phyloP scores from a whole-genome alignment of 1,140 invertebrate genomes.

The Brachionus angularis region DNA sequence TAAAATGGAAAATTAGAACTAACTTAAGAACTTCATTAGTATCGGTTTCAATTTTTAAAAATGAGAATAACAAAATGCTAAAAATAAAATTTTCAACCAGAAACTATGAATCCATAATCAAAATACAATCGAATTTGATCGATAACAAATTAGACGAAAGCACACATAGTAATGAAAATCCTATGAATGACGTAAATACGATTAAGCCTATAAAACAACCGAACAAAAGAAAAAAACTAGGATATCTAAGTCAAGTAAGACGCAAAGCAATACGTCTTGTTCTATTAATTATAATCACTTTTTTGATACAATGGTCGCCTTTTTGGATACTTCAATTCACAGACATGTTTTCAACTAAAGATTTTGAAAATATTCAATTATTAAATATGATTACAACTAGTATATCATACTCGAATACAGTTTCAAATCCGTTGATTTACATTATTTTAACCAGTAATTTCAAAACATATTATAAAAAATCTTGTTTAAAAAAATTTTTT shows the following conservation, averaged over 20 bases:
- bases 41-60: too few relatives aligned
- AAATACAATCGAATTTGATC: too few relatives aligned
- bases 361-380: constrained; percentile 9
- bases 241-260: neutral
- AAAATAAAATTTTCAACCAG: too few relatives aligned
- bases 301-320: constrained; percentile 36
- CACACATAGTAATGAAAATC: too few relatives aligned
- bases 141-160: too few relatives aligned
- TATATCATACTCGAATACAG: constrained; percentile 38
- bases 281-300: neutral
- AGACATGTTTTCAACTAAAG: neutral
- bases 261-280: constrained; percentile 31
- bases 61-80: too few relatives aligned
- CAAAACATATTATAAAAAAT: neutral
- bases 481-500: too few relatives aligned
- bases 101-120: too few relatives aligned
- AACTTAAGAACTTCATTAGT: too few relatives aligned
- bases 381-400: constrained; percentile 13
- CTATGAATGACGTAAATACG: too few relatives aligned
- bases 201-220: too few relatives aligned
- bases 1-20: constrained; percentile 38
- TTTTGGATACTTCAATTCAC: constrained; percentile 32
- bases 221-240: constrained; percentile 4
- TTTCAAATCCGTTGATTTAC: constrained; percentile 30
- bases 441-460: constrained; percentile 31